Conservation (phyloP, 2,888 invertebrate genomes). For the Coenonympha arcania region DNA sequence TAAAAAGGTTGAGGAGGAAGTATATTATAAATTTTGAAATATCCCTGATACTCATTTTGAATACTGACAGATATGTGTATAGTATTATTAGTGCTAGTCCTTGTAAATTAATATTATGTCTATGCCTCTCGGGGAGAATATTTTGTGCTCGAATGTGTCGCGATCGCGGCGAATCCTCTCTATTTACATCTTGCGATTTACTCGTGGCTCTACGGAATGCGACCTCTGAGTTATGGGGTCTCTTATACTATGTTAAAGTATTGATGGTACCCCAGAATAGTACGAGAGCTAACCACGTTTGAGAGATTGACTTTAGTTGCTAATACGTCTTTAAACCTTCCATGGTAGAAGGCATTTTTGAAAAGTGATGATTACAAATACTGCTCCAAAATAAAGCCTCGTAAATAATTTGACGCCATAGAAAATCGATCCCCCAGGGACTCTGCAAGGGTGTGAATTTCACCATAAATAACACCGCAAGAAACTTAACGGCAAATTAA, state of each 20-base stretch:
- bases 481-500: conserved; percentile 62
- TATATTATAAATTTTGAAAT: no score
- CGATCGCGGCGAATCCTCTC: conserved; percentile 4
- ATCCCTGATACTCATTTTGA: no score
- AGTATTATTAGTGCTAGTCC: no score
- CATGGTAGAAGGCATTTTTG: no score
- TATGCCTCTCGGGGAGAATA: conserved; percentile 20
- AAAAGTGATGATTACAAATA: no score
- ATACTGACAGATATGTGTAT: no score
- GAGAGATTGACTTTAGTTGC: no score
- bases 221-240: conserved; percentile 1
- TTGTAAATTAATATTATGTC: no score
- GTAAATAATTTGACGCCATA: conserved; percentile 1
- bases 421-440: conserved; percentile 7
- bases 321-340: no score
- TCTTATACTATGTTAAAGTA: not conserved
- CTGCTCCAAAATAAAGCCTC: no score
- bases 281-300: not conserved
- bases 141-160: conserved; percentile 18
- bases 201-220: not conserved
- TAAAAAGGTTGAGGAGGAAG: no score
- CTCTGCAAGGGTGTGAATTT: conserved; percentile 31
- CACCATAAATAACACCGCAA: conserved; percentile 44
- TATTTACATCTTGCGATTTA: conserved; percentile 12
- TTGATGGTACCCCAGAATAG: not conserved